Evolutionary conservation across 2,888 invertebrate genomes (phyloP).

Genomic region (Timema podura): DNA sequence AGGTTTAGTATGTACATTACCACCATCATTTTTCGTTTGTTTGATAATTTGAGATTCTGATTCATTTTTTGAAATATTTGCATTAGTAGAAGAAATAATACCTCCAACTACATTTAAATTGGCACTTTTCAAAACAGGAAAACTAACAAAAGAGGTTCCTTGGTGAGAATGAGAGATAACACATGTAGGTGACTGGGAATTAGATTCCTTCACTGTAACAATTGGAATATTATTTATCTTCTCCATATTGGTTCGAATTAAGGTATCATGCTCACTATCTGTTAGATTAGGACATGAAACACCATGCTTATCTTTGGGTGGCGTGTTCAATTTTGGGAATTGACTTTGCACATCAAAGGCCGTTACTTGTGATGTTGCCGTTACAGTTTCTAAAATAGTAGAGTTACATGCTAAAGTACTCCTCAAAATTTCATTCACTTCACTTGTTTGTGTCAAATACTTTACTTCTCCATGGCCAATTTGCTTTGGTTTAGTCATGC

Average conservation of each 20-base stretch:
- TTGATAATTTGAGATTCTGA: too few relatives aligned
- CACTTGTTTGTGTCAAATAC: conserved; percentile 23
- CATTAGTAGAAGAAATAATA: conserved; percentile 23
- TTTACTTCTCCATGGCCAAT: conserved; percentile 17
- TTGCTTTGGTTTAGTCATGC: conserved; percentile 18
- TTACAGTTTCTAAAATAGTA: too few relatives aligned
- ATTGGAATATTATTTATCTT: not conserved
- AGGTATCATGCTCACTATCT: not conserved
- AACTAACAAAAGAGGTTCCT: conserved; percentile 6
- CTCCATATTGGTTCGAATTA: not conserved
- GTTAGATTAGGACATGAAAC: too few relatives aligned
- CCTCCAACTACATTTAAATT: conserved; percentile 27
- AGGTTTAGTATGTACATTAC: too few relatives aligned
- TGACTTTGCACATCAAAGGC: too few relatives aligned
- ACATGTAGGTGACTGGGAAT: too few relatives aligned
- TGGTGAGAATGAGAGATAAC: conserved; percentile 11
- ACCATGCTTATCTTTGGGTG: too few relatives aligned
- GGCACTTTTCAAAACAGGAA: conserved; percentile 27
- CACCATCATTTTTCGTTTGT: too few relatives aligned
- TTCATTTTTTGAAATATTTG: conserved; percentile 7
- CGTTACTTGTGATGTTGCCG: too few relatives aligned
- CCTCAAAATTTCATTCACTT: conserved; percentile 27
- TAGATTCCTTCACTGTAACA: not conserved
- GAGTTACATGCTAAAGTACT: conserved; percentile 13
- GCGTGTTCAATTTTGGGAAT: not conserved